Percentiles rank a stretch among this genome's conserved stretches.
Conservation (phyloP, 2,888 invertebrate species). For the Leptinotarsa juncta region DNA sequence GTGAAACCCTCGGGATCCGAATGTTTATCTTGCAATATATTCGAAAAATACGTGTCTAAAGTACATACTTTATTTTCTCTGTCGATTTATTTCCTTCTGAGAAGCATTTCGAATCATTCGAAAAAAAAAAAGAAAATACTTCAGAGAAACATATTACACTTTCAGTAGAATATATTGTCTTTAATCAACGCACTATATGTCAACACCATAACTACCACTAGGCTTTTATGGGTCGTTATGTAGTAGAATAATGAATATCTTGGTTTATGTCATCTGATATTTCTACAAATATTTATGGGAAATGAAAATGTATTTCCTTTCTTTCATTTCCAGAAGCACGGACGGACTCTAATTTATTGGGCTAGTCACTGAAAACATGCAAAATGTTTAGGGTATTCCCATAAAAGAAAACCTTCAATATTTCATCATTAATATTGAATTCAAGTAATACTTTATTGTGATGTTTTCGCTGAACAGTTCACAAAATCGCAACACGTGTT, state of each 20-base stretch:
- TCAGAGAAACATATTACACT: constrained; percentile 12
- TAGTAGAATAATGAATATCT: neutral
- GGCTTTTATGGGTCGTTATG: neutral
- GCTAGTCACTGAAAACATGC: too few relatives aligned
- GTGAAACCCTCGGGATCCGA: neutral
- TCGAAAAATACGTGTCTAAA: constrained; percentile 11
- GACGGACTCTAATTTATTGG: too few relatives aligned
- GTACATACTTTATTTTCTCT: neutral
- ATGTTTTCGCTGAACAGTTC: too few relatives aligned
- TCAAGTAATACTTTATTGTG: too few relatives aligned
- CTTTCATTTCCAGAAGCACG: too few relatives aligned
- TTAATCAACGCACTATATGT: constrained; percentile 4
- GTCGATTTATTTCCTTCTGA: neutral
- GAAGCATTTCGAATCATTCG: neutral
- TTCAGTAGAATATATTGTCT: constrained; percentile 1
- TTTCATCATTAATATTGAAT: too few relatives aligned
- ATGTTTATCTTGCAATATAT: neutral
- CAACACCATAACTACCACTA: neutral
- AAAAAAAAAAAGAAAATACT: constrained; percentile 1
- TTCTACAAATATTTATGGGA: neutral
- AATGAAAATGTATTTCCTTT: too few relatives aligned
- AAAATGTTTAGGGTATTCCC: too few relatives aligned
- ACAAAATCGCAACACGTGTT: too few relatives aligned
- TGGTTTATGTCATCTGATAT: neutral
- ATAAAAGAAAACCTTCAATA: too few relatives aligned